phyloP scores from a whole-genome alignment of 2,888 invertebrate genomes.

The Tenthredo mesomela region DNA sequence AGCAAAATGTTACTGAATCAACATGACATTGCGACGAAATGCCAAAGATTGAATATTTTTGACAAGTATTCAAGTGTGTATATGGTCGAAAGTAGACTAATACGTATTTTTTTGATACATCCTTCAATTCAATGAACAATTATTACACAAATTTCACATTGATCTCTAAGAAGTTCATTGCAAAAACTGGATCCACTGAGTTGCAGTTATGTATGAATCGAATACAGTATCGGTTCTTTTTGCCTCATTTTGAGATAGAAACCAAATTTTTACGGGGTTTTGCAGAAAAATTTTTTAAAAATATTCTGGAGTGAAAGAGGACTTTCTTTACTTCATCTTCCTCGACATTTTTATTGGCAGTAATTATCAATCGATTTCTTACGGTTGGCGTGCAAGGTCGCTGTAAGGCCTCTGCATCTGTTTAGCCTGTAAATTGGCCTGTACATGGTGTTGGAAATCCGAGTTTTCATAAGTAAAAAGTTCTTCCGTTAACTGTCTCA shows the following conservation, averaged over 20 bases:
- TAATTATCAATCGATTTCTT: slow-evolving; percentile 33
- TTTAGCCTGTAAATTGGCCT: slow-evolving; percentile 61
- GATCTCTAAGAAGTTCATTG: background rate
- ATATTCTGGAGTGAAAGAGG: background rate
- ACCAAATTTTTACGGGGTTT: no score
- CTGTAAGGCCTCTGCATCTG: slow-evolving; percentile 55
- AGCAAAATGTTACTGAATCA: background rate
- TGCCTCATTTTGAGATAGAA: no score
- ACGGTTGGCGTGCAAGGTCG: slow-evolving; percentile 64
- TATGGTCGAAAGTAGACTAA: no score
- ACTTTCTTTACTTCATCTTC: background rate
- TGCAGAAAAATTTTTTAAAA: no score
- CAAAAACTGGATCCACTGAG: background rate
- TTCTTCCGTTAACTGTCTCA: slow-evolving; percentile 57
- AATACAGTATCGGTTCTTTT: background rate
- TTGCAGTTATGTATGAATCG: background rate
- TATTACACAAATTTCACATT: no score
- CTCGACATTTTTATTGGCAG: background rate
- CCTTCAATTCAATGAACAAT: no score
- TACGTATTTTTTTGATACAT: no score
- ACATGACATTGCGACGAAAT: no score
- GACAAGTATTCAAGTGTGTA: no score
- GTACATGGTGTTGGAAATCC: slow-evolving; percentile 50
- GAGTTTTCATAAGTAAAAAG: slow-evolving; percentile 55
- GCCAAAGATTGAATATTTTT: no score